Conservation (phyloP, 92 coral and sea anemone genomes). For the Palythoa grandiflora region DNA sequence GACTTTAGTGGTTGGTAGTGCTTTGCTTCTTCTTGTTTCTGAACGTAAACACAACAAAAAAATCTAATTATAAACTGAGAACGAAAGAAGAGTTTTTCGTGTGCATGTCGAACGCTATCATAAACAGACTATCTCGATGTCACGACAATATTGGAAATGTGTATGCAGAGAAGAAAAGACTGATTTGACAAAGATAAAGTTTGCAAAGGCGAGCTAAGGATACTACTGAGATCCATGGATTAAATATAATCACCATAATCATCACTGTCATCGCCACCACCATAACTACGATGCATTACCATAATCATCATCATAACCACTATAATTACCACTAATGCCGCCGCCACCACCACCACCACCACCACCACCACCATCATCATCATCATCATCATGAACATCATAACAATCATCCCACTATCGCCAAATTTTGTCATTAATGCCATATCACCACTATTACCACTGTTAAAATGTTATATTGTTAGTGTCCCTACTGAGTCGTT, state of each 20-base stretch:
- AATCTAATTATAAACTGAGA: neutral
- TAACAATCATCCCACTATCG: no score
- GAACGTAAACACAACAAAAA: neutral
- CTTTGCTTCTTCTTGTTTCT: constrained; percentile 72
- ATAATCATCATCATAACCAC: neutral
- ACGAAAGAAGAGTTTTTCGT: neutral
- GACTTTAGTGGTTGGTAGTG: constrained; percentile 31
- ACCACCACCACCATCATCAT: neutral
- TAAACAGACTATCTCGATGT: neutral
- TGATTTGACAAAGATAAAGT: no score
- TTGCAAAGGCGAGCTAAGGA: no score
- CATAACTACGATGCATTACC: neutral
- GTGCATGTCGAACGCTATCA: no score
- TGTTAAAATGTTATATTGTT: neutral
- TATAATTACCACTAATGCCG: neutral
- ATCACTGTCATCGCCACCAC: neutral
- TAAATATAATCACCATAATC: neutral
- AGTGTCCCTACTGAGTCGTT: neutral
- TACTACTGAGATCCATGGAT: no score
- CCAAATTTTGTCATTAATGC: no score
- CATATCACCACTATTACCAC: no score
- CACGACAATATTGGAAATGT: neutral
- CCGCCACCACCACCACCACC: neutral
- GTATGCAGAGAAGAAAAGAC: no score
- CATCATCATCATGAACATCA: neutral